Evolutionary conservation across 2,797 vertebrate genomes (phyloP).

Genomic region (Eurystomus glaucurus): DNA sequence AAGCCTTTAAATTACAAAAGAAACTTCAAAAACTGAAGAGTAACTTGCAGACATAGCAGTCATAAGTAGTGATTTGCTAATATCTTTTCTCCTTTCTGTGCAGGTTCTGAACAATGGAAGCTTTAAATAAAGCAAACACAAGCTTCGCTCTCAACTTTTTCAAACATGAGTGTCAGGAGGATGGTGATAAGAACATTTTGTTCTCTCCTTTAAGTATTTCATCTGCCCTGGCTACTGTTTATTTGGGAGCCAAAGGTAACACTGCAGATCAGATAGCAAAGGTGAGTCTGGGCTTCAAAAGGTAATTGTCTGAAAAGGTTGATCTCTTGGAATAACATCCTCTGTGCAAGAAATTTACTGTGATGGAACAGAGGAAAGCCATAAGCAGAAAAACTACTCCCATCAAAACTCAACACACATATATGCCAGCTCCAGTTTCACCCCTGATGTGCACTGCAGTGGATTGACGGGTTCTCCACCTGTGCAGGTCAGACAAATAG

Average conservation of each 20-base stretch:
- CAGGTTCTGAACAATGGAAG: constrained; percentile 79
- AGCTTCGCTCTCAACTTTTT: constrained; percentile 82
- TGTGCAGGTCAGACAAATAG: not conserved
- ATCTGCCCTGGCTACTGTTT: constrained; percentile 75
- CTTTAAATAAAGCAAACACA: constrained; percentile 74
- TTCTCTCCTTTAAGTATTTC: constrained; percentile 82
- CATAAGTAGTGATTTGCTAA: not conserved
- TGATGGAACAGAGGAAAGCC: not conserved
- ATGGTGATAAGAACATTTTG: constrained; percentile 76
- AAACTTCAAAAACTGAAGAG: not conserved
- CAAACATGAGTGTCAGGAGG: constrained; percentile 66
- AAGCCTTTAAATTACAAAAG: not conserved
- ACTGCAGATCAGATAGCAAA: constrained; percentile 82
- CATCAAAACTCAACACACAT: not conserved
- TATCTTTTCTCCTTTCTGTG: not conserved
- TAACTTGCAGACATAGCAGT: not conserved
- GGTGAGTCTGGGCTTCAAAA: constrained; percentile 59
- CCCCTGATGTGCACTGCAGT: not conserved
- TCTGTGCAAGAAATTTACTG: not conserved
- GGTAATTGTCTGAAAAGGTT: not conserved
- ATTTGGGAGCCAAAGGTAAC: constrained; percentile 78
- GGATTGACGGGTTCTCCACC: not conserved
- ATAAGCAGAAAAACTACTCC: not conserved
- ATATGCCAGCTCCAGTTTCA: not conserved
- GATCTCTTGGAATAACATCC: not conserved